These are phyloP conservation scores for Adineta ricciae DNA, from an alignment of 2,888 invertebrate genomes.

Conservation along the genomic window DNA sequence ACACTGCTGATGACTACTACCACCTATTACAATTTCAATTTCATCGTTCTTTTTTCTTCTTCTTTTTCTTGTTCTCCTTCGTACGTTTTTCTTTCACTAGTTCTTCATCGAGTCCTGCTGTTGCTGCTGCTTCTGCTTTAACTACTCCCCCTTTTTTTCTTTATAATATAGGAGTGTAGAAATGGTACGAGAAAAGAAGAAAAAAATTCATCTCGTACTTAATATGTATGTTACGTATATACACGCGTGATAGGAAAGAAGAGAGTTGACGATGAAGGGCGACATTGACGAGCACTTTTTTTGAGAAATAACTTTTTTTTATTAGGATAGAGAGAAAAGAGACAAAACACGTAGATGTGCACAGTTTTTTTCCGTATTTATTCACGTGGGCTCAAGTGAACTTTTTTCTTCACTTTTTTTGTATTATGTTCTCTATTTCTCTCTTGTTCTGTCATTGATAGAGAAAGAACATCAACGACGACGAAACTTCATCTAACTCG, in stretches of 20 bases:
- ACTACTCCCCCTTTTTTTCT: neutral
- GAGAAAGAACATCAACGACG: neutral
- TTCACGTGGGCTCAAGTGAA: neutral
- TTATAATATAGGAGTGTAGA: neutral
- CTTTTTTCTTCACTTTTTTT: neutral
- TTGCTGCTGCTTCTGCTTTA: neutral
- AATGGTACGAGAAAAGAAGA: conserved; percentile 4
- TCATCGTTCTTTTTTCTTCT: neutral
- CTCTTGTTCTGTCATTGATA: conserved; percentile 3
- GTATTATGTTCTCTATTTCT: neutral
- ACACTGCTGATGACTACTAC: neutral
- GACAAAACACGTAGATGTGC: neutral
- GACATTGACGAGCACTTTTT: neutral
- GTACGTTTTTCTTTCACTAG: neutral
- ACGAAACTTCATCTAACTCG: neutral
- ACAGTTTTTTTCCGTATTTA: neutral
- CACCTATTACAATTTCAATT: neutral
- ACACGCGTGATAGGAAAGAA: neutral
- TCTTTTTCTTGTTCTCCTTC: neutral
- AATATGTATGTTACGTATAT: neutral
- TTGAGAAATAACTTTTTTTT: neutral
- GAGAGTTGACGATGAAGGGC: neutral
- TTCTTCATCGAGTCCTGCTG: neutral
- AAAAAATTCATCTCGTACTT: neutral
- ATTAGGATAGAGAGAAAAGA: neutral